Conservation (phyloP, 2,797 vertebrate species). For the Lepidocolaptes lacrymiger region DNA sequence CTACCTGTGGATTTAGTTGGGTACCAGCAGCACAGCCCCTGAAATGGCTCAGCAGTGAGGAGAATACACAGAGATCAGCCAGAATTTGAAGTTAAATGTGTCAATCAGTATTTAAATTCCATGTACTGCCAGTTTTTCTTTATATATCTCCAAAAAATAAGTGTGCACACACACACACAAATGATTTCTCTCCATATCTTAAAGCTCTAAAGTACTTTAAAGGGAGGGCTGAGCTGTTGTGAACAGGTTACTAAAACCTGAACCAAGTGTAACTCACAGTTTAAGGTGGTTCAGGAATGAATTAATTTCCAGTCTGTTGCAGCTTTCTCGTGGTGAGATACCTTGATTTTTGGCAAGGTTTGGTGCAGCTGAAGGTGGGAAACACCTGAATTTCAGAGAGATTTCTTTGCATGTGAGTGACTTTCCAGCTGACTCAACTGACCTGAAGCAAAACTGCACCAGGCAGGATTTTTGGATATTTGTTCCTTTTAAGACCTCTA, state of each 20-base stretch:
- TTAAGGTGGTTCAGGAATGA: background rate
- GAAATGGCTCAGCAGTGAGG: background rate
- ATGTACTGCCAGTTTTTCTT: background rate
- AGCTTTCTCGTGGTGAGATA: background rate
- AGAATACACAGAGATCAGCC: background rate
- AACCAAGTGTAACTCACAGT: background rate
- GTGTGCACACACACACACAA: background rate
- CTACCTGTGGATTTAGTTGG: background rate
- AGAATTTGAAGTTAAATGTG: too few relatives aligned
- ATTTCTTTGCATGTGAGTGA: fast-evolving
- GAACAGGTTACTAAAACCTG: background rate
- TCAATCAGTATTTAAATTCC: background rate
- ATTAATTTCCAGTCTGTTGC: background rate
- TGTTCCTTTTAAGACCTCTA: background rate
- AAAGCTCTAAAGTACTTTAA: background rate
- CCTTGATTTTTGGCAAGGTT: background rate
- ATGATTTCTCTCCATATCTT: background rate
- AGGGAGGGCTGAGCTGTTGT: background rate
- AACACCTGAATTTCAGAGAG: background rate
- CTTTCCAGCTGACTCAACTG: background rate
- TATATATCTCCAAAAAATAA: background rate
- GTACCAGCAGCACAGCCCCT: fast-evolving
- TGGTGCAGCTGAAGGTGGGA: background rate
- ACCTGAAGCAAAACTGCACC: background rate
- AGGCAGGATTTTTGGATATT: fast-evolving